phyloP scores from a whole-genome alignment of 2,797 vertebrate species.

The Spea hammondii region DNA sequence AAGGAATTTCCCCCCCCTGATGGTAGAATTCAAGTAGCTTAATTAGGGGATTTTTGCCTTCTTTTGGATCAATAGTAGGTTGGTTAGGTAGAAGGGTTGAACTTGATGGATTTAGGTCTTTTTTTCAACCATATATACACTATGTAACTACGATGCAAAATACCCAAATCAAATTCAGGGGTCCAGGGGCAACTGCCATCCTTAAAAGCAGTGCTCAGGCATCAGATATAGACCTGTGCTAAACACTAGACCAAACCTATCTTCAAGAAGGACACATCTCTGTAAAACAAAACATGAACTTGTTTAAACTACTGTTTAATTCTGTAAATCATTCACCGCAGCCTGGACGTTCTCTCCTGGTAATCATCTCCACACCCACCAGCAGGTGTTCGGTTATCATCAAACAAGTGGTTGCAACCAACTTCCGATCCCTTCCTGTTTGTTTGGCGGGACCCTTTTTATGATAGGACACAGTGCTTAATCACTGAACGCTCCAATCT shows the following conservation, averaged over 20 bases:
- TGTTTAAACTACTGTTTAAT: not conserved
- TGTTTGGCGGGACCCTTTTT: not conserved
- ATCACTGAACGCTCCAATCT: constrained; percentile 13
- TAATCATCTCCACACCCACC: constrained; percentile 14
- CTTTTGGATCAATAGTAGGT: too few relatives aligned
- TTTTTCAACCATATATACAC: too few relatives aligned
- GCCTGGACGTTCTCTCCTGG: constrained; percentile 1
- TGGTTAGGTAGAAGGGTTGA: too few relatives aligned
- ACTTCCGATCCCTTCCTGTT: not conserved
- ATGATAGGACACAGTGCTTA: not conserved
- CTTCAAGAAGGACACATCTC: too few relatives aligned
- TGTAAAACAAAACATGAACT: not conserved
- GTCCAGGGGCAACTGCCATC: too few relatives aligned
- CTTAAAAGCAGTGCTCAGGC: too few relatives aligned
- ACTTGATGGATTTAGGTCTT: too few relatives aligned
- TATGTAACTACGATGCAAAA: too few relatives aligned
- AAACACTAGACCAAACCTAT: not conserved
- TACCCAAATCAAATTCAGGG: too few relatives aligned
- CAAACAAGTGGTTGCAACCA: constrained; percentile 22
- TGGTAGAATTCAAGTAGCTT: too few relatives aligned
- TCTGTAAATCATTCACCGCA: constrained; percentile 28
- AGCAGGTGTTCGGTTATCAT: constrained; percentile 40
- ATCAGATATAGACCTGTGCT: not conserved
- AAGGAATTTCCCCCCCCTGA: too few relatives aligned
- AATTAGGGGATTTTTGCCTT: too few relatives aligned